A percentile compares a stretch with the other conserved stretches of the same genome.
phyloP scores from a whole-genome alignment of 2,888 invertebrate species.

The Acanthopleura granulata region DNA sequence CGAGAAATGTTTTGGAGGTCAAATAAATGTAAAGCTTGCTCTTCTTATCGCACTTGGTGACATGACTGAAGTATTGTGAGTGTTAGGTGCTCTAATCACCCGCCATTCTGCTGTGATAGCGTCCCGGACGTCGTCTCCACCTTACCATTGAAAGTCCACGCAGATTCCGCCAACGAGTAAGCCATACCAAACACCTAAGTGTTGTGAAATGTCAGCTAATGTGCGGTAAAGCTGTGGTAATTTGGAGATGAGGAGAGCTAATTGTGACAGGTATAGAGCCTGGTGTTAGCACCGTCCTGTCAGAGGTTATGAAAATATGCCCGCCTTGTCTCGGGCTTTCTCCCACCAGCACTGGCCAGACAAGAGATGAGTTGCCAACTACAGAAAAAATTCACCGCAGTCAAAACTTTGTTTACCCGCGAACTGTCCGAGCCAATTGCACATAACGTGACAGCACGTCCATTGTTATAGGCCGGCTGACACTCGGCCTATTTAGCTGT shows the following conservation, averaged over 20 bases:
- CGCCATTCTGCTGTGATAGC: no score
- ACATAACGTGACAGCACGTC: neutral
- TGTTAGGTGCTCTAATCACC: no score
- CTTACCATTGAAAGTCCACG: no score
- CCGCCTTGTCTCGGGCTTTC: slow-evolving; percentile 16
- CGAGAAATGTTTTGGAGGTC: no score
- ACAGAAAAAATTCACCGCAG: neutral
- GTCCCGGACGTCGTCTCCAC: no score
- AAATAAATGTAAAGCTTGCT: no score
- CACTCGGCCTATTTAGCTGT: no score
- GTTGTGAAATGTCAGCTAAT: slow-evolving; percentile 3
- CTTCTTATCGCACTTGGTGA: no score
- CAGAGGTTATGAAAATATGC: slow-evolving; percentile 13
- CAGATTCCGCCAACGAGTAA: neutral
- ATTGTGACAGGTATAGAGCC: slow-evolving; percentile 1
- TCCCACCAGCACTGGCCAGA: neutral
- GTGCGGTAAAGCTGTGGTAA: neutral
- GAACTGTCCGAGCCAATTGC: slow-evolving; percentile 3
- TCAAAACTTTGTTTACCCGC: neutral
- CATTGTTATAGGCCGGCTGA: neutral
- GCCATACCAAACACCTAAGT: neutral
- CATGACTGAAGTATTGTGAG: no score
- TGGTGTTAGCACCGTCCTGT: neutral
- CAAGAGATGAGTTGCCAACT: neutral
- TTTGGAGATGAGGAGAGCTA: neutral